Percentiles rank a stretch among this genome's conserved stretches.
These are phyloP conservation scores for Oxygymnocypris stewartii DNA, from an alignment of 2,113 vertebrate species.

Conservation along the genomic window DNA sequence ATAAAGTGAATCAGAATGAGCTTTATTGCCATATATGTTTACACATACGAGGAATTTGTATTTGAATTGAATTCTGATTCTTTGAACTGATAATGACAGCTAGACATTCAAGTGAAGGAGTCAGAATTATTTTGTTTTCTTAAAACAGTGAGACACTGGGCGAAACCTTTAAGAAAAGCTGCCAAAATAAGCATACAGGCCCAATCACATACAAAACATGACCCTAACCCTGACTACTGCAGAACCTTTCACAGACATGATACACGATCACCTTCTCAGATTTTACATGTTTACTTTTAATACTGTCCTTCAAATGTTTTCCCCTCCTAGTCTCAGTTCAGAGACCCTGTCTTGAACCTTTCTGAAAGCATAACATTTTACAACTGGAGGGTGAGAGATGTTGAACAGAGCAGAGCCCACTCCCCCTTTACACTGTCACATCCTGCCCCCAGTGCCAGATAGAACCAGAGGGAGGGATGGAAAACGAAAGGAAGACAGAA, in stretches of 20 bases:
- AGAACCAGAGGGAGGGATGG: constrained; percentile 54
- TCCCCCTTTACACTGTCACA: constrained; percentile 22
- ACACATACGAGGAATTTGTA: no score
- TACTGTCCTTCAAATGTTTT: constrained; percentile 53
- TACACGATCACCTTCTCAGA: not conserved
- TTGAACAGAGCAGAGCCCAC: constrained; percentile 23
- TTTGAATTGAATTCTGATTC: not conserved
- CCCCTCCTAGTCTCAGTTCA: constrained; percentile 37
- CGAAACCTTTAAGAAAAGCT: constrained; percentile 6
- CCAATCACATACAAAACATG: constrained; percentile 16
- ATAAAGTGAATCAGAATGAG: not conserved
- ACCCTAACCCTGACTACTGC: constrained; percentile 35
- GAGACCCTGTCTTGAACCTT: constrained; percentile 69
- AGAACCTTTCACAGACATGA: not conserved
- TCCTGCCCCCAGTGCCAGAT: constrained; percentile 57
- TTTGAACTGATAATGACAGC: not conserved
- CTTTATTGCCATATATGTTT: no score
- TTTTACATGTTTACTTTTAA: constrained; percentile 61
- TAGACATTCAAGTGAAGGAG: not conserved
- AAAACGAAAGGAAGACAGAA: constrained; percentile 19
- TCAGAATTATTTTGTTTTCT: not conserved
- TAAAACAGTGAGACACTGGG: not conserved
- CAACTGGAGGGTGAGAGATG: constrained; percentile 53
- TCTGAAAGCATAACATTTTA: constrained; percentile 68
- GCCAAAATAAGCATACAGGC: constrained; percentile 19